phyloP scores from a whole-genome alignment of 2,113 vertebrate species.

The Dendrocopos noguchii region DNA sequence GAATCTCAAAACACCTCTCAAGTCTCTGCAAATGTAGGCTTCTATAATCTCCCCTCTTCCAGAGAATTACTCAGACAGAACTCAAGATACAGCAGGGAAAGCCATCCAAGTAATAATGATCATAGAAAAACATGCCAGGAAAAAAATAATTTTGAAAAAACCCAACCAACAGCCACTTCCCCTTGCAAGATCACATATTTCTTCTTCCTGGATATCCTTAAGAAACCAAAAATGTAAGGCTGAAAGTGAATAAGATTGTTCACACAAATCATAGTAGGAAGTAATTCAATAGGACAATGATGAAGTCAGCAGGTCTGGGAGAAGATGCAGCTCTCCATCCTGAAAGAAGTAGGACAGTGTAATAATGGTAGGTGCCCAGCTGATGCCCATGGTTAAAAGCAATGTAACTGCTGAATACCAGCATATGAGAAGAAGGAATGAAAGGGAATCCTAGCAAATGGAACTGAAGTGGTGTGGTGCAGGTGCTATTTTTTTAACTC shows the following conservation, averaged over 20 bases:
- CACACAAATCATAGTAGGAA: background rate
- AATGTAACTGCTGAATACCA: background rate
- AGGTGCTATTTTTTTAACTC: background rate
- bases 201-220: background rate
- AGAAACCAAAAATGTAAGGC: background rate
- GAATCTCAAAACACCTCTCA: background rate
- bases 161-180: background rate
- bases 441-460: background rate
- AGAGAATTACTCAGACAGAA: background rate
- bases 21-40: background rate
- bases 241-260: background rate
- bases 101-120: background rate
- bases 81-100: background rate
- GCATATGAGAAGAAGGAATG: background rate
- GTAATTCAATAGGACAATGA: background rate
- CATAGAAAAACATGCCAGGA: background rate
- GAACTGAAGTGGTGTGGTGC: too few species aligned
- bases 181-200: background rate
- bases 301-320: background rate
- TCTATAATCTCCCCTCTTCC: background rate
- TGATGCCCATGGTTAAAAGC: background rate
- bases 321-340: background rate
- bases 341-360: background rate
- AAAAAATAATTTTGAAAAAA: background rate
- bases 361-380: background rate